phyloP scores from a whole-genome alignment of 2,113 vertebrate species.

The Vulpes lagopus region DNA sequence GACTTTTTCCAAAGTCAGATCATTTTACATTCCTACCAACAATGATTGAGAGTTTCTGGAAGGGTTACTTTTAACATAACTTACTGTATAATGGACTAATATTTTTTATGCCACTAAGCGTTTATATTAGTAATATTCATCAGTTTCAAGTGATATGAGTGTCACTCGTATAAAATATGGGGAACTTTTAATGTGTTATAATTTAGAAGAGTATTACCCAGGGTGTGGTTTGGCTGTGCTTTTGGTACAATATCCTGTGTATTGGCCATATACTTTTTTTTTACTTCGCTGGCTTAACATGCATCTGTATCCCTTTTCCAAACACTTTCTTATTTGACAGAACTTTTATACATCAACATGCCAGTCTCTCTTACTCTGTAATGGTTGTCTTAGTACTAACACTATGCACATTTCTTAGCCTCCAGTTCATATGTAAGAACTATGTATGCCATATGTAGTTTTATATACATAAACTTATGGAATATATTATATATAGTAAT shows the following conservation, averaged over 20 bases:
- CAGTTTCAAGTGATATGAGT: neutral
- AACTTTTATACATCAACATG: neutral
- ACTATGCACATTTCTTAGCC: neutral
- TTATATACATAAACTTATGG: neutral
- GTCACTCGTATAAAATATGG: neutral
- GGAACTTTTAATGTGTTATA: neutral
- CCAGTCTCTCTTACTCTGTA: neutral
- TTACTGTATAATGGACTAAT: neutral
- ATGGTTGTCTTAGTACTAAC: neutral
- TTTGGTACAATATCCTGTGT: neutral
- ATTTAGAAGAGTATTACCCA: neutral
- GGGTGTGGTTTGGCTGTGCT: neutral
- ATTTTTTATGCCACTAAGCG: neutral
- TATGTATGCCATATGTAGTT: too few relatives aligned
- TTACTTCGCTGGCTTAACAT: neutral
- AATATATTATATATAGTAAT: neutral
- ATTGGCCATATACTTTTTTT: neutral
- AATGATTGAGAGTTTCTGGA: neutral
- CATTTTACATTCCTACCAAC: neutral
- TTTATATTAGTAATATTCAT: neutral
- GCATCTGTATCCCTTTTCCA: neutral
- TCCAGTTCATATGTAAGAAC: neutral
- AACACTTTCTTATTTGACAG: neutral
- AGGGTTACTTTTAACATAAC: neutral
- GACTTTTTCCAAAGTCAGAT: neutral